Percentiles rank a stretch among this genome's conserved stretches.
Evolutionary conservation across 2,888 invertebrate genomes (phyloP).

Genomic region (Hermaeophaga mercurialis): DNA sequence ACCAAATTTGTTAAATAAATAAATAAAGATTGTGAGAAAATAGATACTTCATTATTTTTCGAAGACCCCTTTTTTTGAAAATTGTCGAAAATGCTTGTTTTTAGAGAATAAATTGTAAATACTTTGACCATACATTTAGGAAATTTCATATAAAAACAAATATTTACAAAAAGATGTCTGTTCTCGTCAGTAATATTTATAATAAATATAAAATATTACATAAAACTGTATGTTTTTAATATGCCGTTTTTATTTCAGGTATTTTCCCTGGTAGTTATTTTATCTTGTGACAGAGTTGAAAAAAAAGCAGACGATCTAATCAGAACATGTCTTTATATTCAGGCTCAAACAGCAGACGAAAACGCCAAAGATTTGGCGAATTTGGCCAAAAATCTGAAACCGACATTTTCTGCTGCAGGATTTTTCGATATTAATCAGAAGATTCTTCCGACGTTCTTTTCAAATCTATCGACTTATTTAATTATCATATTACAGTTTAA

Average conservation of each 20-base stretch:
- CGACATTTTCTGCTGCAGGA: slow-evolving; percentile 22
- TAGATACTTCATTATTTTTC: no score
- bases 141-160: no score
- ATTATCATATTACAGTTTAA: slow-evolving; percentile 21
- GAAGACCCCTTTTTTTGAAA: no score
- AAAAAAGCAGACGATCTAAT: slow-evolving; percentile 9
- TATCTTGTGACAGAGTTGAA: slow-evolving; percentile 21
- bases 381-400: slow-evolving; percentile 8
- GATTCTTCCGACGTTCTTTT: slow-evolving; percentile 16
- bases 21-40: no score
- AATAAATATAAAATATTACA: no score
- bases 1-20: no score
- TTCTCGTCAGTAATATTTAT: no score
- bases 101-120: no score
- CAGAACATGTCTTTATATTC: slow-evolving; percentile 17
- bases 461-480: slow-evolving; percentile 23
- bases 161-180: no score
- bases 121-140: no score
- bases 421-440: slow-evolving; percentile 21
- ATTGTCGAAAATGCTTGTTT: no score
- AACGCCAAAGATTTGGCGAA: slow-evolving; percentile 8
- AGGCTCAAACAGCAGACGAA: slow-evolving; percentile 16
- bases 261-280: slow-evolving; percentile 8
- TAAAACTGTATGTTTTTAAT: no score
- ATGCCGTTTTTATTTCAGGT: slow-evolving; percentile 13